These are phyloP conservation scores for Pardalotus punctatus DNA, from an alignment of 2,113 vertebrate genomes.

Conservation along the genomic window DNA sequence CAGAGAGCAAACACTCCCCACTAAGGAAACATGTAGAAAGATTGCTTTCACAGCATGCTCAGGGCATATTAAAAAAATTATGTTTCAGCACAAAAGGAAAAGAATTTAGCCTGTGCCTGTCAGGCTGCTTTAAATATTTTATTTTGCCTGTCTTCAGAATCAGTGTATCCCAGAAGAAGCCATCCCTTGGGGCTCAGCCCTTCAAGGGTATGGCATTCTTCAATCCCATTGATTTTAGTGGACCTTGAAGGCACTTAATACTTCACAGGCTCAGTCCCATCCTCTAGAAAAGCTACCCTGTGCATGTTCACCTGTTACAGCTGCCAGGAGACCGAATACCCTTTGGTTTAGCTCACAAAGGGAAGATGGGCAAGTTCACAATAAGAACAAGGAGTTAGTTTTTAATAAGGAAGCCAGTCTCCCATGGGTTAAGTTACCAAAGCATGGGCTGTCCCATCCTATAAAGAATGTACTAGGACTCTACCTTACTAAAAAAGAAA, in stretches of 20 bases:
- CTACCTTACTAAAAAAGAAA: background rate
- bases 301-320: background rate
- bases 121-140: conserved; percentile 65
- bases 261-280: conserved; percentile 7
- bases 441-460: background rate
- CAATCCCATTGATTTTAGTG: conserved; percentile 55
- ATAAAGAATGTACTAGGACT: background rate
- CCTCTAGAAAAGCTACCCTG: background rate
- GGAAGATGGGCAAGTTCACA: background rate
- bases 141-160: conserved; percentile 60
- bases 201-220: conserved; percentile 43
- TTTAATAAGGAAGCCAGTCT: background rate
- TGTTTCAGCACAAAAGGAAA: conserved; percentile 64
- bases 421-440: background rate
- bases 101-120: conserved; percentile 30
- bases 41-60: conserved; percentile 57
- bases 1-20: background rate
- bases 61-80: conserved; percentile 53
- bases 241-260: conserved; percentile 53
- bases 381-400: background rate
- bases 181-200: conserved; percentile 30
- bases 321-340: background rate
- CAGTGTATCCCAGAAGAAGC: conserved; percentile 38
- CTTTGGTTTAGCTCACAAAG: conserved; percentile 25
- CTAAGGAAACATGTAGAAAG: background rate